Conservation (phyloP, 2,113 vertebrate species). For the Colinus virginianus region DNA sequence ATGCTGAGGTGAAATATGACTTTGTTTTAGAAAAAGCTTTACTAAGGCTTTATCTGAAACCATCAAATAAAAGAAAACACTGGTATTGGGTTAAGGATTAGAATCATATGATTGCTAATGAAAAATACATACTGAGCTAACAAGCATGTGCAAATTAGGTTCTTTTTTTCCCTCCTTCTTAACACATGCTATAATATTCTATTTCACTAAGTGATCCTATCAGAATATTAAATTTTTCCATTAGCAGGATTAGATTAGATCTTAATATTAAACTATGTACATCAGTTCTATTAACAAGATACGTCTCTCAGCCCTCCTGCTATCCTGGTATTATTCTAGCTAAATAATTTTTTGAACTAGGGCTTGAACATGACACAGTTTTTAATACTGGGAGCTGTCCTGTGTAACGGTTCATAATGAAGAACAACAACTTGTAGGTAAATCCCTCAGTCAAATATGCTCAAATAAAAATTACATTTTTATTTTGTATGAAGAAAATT, state of each 20-base stretch:
- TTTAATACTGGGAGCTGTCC: conserved; percentile 25
- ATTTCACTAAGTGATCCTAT: conserved; percentile 59
- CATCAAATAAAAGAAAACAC: conserved; percentile 41
- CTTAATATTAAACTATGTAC: conserved; percentile 60
- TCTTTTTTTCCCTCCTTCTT: conserved; percentile 13
- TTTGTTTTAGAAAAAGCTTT: conserved; percentile 48
- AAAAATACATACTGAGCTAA: conserved; percentile 66
- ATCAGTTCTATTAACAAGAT: conserved; percentile 53
- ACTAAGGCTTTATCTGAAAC: background rate
- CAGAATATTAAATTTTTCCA: conserved; percentile 71
- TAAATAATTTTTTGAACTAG: conserved; percentile 20
- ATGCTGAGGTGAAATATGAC: background rate
- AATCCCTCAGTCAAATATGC: background rate
- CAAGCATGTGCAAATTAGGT: conserved; percentile 59
- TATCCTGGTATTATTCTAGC: conserved; percentile 3
- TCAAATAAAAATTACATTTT: conserved; percentile 48
- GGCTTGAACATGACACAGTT: background rate
- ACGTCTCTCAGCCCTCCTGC: background rate
- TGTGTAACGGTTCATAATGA: background rate
- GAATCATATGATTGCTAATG: conserved; percentile 50
- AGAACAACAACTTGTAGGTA: background rate
- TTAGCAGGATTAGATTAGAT: conserved; percentile 66
- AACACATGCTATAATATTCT: conserved; percentile 57
- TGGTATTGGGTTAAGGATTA: conserved; percentile 51
- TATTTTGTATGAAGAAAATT: conserved; percentile 28